Evolutionary conservation across 2,797 vertebrate genomes (phyloP).

Genomic region (Enteromius thamalakanensis): DNA sequence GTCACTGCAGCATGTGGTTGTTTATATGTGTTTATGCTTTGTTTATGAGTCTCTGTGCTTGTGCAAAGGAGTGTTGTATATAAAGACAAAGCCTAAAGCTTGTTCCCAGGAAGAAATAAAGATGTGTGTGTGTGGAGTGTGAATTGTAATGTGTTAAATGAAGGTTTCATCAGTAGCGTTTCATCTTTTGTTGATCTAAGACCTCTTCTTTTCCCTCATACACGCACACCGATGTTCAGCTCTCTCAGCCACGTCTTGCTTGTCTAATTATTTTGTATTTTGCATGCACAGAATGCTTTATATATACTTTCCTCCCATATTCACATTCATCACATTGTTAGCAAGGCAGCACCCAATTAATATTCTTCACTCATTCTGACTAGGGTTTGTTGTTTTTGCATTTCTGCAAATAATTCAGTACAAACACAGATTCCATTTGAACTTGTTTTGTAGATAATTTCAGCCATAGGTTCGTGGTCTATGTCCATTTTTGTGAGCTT

Average conservation of each 20-base stretch:
- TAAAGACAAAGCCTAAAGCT: background rate
- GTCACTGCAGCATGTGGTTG: conserved; percentile 1
- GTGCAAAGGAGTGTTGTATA: conserved; percentile 1
- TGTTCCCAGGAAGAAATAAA: conserved; percentile 2
- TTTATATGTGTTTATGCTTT: conserved; percentile 1
- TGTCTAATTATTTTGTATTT: conserved; percentile 6
- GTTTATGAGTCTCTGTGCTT: conserved; percentile 21
- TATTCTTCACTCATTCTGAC: background rate
- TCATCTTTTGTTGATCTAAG: conserved; percentile 9
- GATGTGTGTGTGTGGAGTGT: background rate
- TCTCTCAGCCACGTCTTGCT: background rate
- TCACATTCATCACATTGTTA: background rate
- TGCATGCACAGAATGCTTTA: background rate
- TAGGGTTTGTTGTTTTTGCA: background rate
- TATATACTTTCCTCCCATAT: background rate
- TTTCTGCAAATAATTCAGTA: background rate
- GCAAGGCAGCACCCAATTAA: background rate
- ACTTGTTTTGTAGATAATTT: background rate
- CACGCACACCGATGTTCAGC: background rate
- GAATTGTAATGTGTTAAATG: conserved; percentile 11
- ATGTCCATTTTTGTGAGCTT: background rate
- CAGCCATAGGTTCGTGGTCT: background rate
- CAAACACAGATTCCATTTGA: background rate
- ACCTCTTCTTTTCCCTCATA: background rate
- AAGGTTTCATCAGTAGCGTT: background rate